These are phyloP conservation scores for Mus musculus DNA, from an alignment of 2,113 vertebrate species.

Conservation along the genomic window GRCm39 chr2:154461501-154462000, in stretches of 20 bases:
- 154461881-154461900: not conserved
- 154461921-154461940: not conserved
- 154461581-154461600: not conserved
- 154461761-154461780: not conserved
- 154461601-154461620: not conserved
- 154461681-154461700: not conserved
- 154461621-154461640: not conserved
- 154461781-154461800: not conserved
- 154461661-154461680: not conserved
- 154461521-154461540: not conserved
- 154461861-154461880: not conserved
- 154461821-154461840: not conserved
- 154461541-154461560: not conserved
- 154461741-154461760: not conserved
- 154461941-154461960: not conserved
- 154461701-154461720: not conserved
- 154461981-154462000: not conserved
- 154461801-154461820: not conserved
- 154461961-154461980: not conserved
- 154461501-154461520: not conserved
- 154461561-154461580: not conserved
- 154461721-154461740: not conserved
- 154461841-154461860: not conserved
- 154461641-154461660: not conserved
- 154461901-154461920: not conserved